phyloP scores from a whole-genome alignment of 2,797 vertebrate species.

The Apogon talboti region DNA sequence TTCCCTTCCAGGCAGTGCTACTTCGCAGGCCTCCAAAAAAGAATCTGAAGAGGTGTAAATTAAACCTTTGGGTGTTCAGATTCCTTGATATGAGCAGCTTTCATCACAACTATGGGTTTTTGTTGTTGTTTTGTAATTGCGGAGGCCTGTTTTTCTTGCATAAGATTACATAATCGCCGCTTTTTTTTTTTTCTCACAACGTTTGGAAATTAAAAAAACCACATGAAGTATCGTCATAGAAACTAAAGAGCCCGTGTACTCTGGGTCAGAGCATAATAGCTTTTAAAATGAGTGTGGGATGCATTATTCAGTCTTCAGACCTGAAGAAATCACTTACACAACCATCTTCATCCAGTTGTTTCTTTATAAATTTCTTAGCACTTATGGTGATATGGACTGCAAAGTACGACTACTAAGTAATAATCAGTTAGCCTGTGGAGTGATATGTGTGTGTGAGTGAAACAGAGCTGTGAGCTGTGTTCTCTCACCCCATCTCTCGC shows the following conservation, averaged over 20 bases:
- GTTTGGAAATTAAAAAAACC: slow-evolving; percentile 22
- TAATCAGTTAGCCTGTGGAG: slow-evolving; percentile 34
- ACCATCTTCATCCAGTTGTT: slow-evolving; percentile 20
- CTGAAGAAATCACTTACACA: not conserved
- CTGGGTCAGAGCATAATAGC: slow-evolving; percentile 22
- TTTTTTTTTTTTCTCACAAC: slow-evolving; percentile 21
- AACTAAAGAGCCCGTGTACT: slow-evolving; percentile 38
- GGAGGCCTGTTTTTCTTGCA: slow-evolving; percentile 18
- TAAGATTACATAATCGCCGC: slow-evolving; percentile 44
- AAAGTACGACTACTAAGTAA: slow-evolving; percentile 34
- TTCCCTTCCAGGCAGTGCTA: slow-evolving; percentile 22
- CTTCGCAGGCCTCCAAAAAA: slow-evolving; percentile 34
- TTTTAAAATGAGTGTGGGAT: slow-evolving; percentile 35
- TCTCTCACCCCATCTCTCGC: slow-evolving; percentile 65
- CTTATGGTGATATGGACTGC: slow-evolving; percentile 5
- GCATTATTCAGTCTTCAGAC: slow-evolving; percentile 26
- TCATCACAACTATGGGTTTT: slow-evolving; percentile 16
- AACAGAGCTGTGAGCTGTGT: slow-evolving; percentile 55
- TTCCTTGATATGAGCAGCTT: slow-evolving; percentile 35
- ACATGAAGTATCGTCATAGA: slow-evolving; percentile 46
- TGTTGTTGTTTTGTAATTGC: slow-evolving; percentile 18
- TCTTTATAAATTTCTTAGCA: not conserved
- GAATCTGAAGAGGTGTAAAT: slow-evolving; percentile 49
- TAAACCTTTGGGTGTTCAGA: slow-evolving; percentile 46
- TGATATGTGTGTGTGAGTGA: slow-evolving; percentile 29